phyloP scores from a whole-genome alignment of 2,113 vertebrate species.

The Eulacestoma nigropectus region DNA sequence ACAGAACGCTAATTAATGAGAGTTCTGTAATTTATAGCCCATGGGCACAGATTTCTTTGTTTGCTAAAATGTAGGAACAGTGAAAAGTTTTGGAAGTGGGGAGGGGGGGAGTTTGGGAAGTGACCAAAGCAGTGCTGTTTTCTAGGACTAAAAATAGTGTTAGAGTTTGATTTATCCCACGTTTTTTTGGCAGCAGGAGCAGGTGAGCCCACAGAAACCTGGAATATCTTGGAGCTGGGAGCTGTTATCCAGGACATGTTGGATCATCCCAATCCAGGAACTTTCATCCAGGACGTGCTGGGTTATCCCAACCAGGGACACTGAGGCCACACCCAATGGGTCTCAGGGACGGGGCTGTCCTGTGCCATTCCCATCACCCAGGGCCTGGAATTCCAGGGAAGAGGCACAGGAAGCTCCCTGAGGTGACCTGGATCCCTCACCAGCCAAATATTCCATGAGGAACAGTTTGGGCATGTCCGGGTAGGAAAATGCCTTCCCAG shows the following conservation, averaged over 20 bases:
- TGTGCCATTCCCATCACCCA: background rate
- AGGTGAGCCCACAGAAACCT: background rate
- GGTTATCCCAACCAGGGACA: background rate
- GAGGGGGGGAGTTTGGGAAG: background rate
- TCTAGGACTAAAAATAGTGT: background rate
- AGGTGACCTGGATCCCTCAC: background rate
- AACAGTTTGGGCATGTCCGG: fast-evolving
- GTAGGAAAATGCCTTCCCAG: background rate
- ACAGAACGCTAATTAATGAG: background rate
- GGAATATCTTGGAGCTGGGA: background rate
- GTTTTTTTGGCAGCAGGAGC: background rate
- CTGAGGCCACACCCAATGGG: background rate
- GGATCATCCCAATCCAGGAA: background rate
- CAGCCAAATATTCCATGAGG: background rate
- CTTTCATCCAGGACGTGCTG: background rate
- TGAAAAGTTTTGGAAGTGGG: background rate
- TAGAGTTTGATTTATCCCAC: background rate
- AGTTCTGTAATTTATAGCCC: background rate
- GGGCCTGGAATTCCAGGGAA: background rate
- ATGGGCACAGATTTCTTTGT: no score
- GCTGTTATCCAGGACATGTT: background rate
- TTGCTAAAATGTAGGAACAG: background rate
- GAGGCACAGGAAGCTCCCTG: background rate
- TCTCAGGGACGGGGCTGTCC: background rate
- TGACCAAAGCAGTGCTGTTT: background rate